Percentiles rank a stretch among this genome's conserved stretches.
These are phyloP conservation scores for Hetaerina titia DNA, from an alignment of 2,888 invertebrate species.

Conservation along the genomic window DNA sequence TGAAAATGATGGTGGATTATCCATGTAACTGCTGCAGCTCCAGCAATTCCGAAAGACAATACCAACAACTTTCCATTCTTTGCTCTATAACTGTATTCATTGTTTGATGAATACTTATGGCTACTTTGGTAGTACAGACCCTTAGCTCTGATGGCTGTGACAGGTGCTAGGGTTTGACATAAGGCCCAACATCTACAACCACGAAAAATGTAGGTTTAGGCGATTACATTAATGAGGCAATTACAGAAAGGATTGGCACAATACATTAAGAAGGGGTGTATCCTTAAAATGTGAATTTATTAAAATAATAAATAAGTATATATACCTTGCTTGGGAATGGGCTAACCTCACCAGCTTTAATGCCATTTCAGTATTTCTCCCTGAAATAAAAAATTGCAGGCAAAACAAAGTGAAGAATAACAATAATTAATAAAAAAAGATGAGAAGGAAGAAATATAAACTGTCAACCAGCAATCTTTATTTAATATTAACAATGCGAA, in stretches of 20 bases:
- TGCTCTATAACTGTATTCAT: neutral
- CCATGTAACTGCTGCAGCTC: conserved; percentile 33
- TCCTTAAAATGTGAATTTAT: neutral
- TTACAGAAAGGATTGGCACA: neutral
- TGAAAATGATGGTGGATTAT: neutral
- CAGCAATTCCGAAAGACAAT: neutral
- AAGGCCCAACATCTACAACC: neutral
- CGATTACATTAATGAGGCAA: neutral
- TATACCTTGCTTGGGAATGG: neutral
- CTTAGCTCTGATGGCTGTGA: neutral
- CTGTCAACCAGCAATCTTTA: too few species aligned
- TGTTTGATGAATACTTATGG: neutral
- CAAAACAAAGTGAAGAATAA: neutral
- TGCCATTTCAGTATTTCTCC: neutral
- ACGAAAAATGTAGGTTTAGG: neutral
- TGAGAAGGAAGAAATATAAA: too few species aligned
- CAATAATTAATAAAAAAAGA: too few species aligned
- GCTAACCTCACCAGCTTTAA: neutral
- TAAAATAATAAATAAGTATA: neutral
- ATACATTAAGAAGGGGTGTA: neutral
- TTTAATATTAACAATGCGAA: too few species aligned
- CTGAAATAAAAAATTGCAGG: neutral
- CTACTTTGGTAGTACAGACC: neutral
- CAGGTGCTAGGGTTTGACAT: neutral
- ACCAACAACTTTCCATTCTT: neutral